These are phyloP conservation scores for Prionailurus viverrinus DNA, from an alignment of 2,113 vertebrate genomes.

Conservation along the genomic window DNA sequence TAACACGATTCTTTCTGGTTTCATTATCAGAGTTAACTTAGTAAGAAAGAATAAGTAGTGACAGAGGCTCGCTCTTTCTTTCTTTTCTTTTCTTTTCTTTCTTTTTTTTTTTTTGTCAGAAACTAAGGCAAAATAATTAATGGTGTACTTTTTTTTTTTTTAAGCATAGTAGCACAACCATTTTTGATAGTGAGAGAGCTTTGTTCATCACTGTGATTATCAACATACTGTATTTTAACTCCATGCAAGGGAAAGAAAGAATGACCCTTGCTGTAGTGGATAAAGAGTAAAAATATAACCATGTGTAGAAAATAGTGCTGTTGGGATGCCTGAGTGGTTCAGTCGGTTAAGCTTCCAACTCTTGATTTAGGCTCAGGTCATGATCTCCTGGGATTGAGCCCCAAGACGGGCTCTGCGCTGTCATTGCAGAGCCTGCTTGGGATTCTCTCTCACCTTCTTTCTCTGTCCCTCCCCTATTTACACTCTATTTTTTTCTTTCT, in stretches of 20 bases:
- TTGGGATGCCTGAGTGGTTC: neutral
- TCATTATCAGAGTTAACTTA: neutral
- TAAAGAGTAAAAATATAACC: slow-evolving; percentile 1
- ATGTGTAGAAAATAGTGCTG: neutral
- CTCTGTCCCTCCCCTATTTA: no score
- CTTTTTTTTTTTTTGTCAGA: neutral
- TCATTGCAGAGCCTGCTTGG: no score
- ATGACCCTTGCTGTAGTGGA: neutral
- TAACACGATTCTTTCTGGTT: neutral
- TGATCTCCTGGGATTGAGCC: no score
- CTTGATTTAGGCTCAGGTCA: no score
- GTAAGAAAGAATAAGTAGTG: neutral
- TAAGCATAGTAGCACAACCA: neutral
- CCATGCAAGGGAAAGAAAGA: neutral
- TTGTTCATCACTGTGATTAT: neutral
- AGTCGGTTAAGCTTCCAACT: no score
- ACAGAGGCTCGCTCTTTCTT: neutral
- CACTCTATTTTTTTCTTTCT: no score
- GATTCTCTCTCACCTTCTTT: no score
- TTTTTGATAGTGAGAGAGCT: neutral
- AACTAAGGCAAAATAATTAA: slow-evolving; percentile 27
- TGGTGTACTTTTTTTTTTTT: neutral
- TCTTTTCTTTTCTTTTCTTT: no score
- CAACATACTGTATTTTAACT: slow-evolving; percentile 36
- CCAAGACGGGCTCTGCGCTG: no score